phyloP scores from a whole-genome alignment of 2,888 invertebrate species.

The Pristionchus arcanus region DNA sequence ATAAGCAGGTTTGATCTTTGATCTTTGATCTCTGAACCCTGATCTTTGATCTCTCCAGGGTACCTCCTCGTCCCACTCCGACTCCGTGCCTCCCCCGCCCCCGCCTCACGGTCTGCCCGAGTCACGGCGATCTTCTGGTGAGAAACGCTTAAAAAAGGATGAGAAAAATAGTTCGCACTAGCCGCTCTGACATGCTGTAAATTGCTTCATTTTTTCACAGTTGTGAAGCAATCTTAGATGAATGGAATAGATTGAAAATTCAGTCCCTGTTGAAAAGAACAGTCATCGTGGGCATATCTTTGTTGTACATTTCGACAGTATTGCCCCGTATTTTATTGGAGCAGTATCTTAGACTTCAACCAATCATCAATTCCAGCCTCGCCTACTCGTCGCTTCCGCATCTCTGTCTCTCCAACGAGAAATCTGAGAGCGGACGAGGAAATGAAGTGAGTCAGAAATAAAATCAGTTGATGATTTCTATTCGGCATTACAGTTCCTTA shows the following conservation, averaged over 20 bases:
- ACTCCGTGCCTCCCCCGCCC: constrained; percentile 43
- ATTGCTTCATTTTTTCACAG: too few relatives aligned
- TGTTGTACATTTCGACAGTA: too few relatives aligned
- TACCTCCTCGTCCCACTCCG: constrained; percentile 48
- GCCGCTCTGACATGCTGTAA: too few relatives aligned
- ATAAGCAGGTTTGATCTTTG: constrained; percentile 37
- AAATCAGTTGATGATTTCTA: not conserved
- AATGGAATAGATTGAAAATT: too few relatives aligned
- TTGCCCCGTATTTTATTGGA: too few relatives aligned
- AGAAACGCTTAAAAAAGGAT: not conserved
- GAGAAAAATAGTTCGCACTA: constrained; percentile 29
- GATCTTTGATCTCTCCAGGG: not conserved
- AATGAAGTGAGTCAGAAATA: constrained; percentile 31
- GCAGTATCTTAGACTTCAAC: too few relatives aligned
- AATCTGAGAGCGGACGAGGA: constrained; percentile 62
- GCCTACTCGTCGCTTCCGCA: constrained; percentile 73
- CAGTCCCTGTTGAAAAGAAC: too few relatives aligned
- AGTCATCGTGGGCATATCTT: too few relatives aligned
- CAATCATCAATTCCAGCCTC: constrained; percentile 54
- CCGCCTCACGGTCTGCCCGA: constrained; percentile 23
- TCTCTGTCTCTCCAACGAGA: constrained; percentile 77
- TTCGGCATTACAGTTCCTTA: not conserved
- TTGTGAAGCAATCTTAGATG: too few relatives aligned
- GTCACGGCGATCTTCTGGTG: constrained; percentile 40
- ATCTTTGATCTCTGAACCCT: constrained; percentile 14